These are phyloP conservation scores for Drosophila stalkeri DNA, from an alignment of 2,888 invertebrate species.

Conservation along the genomic window DNA sequence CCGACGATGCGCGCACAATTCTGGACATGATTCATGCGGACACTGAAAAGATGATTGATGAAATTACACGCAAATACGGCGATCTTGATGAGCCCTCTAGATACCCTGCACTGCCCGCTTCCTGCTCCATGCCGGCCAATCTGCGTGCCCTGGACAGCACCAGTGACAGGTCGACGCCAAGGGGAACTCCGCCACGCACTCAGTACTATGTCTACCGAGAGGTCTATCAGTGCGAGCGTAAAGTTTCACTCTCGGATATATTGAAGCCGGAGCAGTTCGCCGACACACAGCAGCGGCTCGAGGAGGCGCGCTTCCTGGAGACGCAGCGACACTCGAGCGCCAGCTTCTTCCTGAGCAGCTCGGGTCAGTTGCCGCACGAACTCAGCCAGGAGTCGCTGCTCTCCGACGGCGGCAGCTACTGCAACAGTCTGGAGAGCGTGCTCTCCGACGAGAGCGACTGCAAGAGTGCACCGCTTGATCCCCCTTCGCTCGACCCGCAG, in stretches of 20 bases:
- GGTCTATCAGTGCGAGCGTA: conserved; percentile 86
- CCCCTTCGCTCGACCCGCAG: conserved; percentile 85
- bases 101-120: conserved; percentile 66
- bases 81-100: conserved; percentile 86
- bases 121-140: conserved; percentile 82
- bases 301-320: conserved; percentile 86
- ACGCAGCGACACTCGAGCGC: conserved; percentile 90
- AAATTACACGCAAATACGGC: conserved; percentile 88
- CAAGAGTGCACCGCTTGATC: conserved; percentile 91
- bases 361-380: conserved; percentile 85
- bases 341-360: conserved; percentile 92
- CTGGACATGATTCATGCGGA: conserved; percentile 88
- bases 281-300: conserved; percentile 67
- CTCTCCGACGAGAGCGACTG: conserved; percentile 93
- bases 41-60: conserved; percentile 89
- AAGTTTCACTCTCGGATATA: conserved; percentile 87
- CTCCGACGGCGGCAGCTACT: conserved; percentile 89
- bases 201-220: conserved; percentile 91
- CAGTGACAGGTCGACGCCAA: conserved; percentile 86
- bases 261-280: conserved; percentile 85
- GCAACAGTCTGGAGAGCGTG: conserved; percentile 92
- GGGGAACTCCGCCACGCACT: conserved; percentile 84
- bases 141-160: conserved; percentile 67
- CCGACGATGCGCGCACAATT: conserved; percentile 87
- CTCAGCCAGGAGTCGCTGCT: conserved; percentile 92